phyloP scores from a whole-genome alignment of 2,888 invertebrate genomes.

The Opisthograptis luteolata region DNA sequence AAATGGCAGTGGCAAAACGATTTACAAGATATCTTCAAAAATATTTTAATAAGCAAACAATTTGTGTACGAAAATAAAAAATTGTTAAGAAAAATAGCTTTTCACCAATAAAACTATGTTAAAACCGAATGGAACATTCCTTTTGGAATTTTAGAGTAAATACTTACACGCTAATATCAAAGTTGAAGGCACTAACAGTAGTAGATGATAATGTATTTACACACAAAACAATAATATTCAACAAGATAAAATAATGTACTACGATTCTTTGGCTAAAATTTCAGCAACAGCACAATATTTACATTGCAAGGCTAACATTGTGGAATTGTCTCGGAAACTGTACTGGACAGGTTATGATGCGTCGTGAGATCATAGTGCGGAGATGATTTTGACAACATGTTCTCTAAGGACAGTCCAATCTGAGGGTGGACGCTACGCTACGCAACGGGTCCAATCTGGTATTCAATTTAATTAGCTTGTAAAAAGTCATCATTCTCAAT shows the following conservation, averaged over 20 bases:
- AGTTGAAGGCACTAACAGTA: constrained; percentile 49
- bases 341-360: too few relatives aligned
- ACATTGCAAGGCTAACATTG: background rate
- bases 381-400: too few relatives aligned
- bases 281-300: constrained; percentile 9
- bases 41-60: constrained; percentile 24
- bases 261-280: constrained; percentile 41
- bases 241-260: constrained; percentile 44
- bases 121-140: constrained; percentile 52
- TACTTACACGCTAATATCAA: constrained; percentile 45
- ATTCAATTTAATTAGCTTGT: too few relatives aligned
- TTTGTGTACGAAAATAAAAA: constrained; percentile 36
- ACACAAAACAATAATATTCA: constrained; percentile 42
- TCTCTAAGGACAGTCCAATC: too few relatives aligned
- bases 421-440: too few relatives aligned
- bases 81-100: constrained; percentile 8
- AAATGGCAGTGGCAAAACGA: constrained; percentile 37
- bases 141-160: constrained; percentile 42
- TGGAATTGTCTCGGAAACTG: too few relatives aligned
- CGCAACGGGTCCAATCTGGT: too few relatives aligned
- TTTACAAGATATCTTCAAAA: constrained; percentile 6
- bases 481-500: too few relatives aligned
- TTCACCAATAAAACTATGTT: constrained; percentile 32
- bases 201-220: constrained; percentile 43
- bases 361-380: too few relatives aligned